Percentiles rank a stretch among this genome's conserved stretches.
These are phyloP conservation scores for Noctua janthina DNA, from an alignment of 2,888 invertebrate species.

Conservation along the genomic window DNA sequence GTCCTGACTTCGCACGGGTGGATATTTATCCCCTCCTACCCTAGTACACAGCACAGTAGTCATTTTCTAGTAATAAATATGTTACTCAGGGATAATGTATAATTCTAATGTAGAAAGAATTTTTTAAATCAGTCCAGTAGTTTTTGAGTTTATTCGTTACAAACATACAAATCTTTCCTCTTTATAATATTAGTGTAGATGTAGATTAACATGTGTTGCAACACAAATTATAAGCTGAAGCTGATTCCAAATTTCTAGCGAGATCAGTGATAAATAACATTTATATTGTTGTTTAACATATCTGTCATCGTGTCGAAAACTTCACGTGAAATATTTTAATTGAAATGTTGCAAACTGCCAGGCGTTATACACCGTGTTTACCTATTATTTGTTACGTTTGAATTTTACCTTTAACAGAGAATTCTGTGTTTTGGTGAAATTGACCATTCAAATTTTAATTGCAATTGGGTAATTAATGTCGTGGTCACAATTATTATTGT, in stretches of 20 bases:
- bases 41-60: no score
- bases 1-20: no score
- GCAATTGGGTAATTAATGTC: not conserved
- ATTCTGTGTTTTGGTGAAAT: not conserved
- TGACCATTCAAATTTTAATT: slow-evolving; percentile 23
- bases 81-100: no score
- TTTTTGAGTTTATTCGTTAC: no score
- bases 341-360: slow-evolving; percentile 10
- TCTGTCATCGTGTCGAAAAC: not conserved
- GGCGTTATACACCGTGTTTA: not conserved
- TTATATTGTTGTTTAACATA: not conserved
- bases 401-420: slow-evolving; percentile 3
- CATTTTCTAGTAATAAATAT: no score
- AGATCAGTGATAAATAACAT: not conserved
- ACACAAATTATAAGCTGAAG: not conserved
- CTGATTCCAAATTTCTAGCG: not conserved
- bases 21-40: no score
- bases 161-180: no score
- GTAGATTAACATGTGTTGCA: not conserved
- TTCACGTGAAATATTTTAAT: slow-evolving; percentile 13
- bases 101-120: no score
- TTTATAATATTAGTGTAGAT: no score
- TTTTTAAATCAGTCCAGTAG: no score
- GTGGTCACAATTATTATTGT: slow-evolving; percentile 11
- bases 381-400: slow-evolving; percentile 21